Evolutionary conservation across 2,113 vertebrate species (phyloP).

Genomic region (Micronycteris hirsuta): DNA sequence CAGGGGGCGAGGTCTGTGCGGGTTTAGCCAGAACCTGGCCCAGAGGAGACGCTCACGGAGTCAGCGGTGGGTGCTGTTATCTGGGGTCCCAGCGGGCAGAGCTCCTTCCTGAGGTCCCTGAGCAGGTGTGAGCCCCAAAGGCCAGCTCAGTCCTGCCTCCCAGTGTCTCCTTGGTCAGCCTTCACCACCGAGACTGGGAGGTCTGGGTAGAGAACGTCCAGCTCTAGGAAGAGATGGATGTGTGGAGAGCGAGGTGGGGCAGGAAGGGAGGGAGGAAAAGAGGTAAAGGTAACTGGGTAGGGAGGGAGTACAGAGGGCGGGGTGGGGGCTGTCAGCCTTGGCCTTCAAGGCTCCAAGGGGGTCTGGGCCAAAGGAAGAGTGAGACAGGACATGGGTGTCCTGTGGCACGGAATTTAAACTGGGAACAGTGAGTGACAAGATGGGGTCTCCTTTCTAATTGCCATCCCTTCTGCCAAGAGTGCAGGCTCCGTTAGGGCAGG

Average conservation of each 20-base stretch:
- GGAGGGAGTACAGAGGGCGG: background rate
- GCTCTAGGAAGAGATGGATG: too few relatives aligned
- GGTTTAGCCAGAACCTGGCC: background rate
- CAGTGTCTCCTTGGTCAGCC: background rate
- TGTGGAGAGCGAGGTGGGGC: too few relatives aligned
- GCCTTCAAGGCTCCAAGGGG: background rate
- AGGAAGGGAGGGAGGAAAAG: background rate
- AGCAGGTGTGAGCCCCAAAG: background rate
- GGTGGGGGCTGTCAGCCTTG: rapidly evolving
- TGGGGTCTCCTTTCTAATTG: background rate
- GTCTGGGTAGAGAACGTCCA: background rate
- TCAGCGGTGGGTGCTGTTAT: background rate
- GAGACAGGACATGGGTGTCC: background rate
- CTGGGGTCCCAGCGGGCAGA: rapidly evolving
- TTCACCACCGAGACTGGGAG: background rate
- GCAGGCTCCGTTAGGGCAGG: background rate
- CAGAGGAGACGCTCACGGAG: background rate
- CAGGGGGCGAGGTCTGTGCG: background rate
- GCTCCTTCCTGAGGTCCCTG: background rate
- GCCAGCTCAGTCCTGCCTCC: background rate
- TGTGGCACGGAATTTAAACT: background rate
- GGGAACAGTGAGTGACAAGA: background rate
- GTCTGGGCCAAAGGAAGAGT: background rate
- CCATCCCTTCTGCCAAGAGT: background rate
- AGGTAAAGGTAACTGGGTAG: background rate